Conservation (phyloP, 2,113 vertebrate species). For the Phainopepla nitens region DNA sequence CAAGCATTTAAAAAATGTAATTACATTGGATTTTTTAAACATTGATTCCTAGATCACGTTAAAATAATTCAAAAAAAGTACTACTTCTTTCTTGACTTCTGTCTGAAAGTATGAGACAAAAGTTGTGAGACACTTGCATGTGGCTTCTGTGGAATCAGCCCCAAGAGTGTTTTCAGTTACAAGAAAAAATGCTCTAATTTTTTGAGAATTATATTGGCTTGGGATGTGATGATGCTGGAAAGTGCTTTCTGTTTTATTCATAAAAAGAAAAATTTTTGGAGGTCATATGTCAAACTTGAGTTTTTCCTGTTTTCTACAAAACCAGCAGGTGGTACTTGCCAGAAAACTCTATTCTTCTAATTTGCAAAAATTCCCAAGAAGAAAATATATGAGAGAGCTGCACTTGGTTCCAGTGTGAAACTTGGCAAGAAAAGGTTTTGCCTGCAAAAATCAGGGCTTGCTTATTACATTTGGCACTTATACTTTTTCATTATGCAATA, state of each 20-base stretch:
- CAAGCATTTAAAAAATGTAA: background rate
- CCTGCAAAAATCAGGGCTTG: background rate
- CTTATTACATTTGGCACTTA: background rate
- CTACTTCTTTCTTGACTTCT: background rate
- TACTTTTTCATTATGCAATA: background rate
- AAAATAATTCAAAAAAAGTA: background rate
- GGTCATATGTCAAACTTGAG: background rate
- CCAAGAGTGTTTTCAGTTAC: constrained; percentile 14
- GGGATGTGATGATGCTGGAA: background rate
- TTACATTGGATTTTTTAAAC: background rate
- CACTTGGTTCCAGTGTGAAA: constrained; percentile 16
- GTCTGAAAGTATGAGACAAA: background rate
- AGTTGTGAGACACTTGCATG: background rate
- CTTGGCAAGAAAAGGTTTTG: background rate
- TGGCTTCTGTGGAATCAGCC: background rate
- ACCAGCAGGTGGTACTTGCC: constrained; percentile 8
- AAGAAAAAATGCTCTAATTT: background rate
- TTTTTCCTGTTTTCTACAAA: constrained; percentile 12
- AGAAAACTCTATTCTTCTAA: background rate
- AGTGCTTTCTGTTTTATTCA: background rate
- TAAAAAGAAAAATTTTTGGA: background rate
- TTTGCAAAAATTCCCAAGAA: background rate
- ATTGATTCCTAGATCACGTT: background rate
- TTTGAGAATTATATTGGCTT: background rate
- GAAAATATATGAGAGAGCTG: background rate